Evolutionary conservation across 2,113 vertebrate genomes (phyloP).

Genomic region (Larimichthys polyactis): DNA sequence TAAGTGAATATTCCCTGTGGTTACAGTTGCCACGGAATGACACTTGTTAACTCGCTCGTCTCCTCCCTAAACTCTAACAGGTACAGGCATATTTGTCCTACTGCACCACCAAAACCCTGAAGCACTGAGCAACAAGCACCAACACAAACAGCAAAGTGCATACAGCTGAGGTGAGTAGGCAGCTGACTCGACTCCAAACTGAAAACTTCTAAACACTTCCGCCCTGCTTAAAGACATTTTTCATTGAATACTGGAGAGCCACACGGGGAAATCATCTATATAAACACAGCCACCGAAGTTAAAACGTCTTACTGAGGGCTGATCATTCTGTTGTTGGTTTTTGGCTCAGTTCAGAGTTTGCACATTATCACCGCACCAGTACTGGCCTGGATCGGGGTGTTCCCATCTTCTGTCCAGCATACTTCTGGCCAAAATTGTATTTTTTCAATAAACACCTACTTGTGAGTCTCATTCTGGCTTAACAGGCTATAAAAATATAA

Average conservation of each 20-base stretch:
- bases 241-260: not conserved
- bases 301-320: not conserved
- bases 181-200: constrained; percentile 57
- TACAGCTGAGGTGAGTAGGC: constrained; percentile 25
- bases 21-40: not conserved
- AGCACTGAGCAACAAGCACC: constrained; percentile 57
- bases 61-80: constrained; percentile 16
- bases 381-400: too few relatives aligned
- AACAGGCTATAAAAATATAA: not conserved
- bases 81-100: constrained; percentile 35
- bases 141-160: constrained; percentile 49
- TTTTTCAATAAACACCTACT: not conserved
- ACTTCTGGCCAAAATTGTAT: not conserved
- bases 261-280: not conserved
- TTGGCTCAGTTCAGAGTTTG: not conserved
- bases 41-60: not conserved
- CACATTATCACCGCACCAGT: not conserved
- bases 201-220: not conserved
- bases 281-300: not conserved
- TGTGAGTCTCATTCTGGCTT: too few relatives aligned
- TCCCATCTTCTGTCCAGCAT: not conserved
- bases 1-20: not conserved
- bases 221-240: not conserved
- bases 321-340: not conserved
- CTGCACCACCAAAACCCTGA: constrained; percentile 28